Base-by-base conservation (phyloP, 2,888 invertebrate species). In the Spatulosminthurus flaviceps region DNA sequence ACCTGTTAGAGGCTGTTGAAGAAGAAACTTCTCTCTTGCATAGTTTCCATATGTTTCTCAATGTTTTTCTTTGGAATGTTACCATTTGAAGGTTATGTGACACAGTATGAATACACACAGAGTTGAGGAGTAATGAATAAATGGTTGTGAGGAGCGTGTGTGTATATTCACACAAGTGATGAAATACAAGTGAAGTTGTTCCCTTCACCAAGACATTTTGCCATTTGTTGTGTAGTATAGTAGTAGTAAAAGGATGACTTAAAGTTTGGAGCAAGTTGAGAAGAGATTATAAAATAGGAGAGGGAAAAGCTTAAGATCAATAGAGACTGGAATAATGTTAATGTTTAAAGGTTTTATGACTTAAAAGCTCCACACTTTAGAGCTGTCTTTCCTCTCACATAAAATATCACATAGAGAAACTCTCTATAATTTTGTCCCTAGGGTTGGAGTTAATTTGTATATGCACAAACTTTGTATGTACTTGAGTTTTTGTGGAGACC, bases 181-280 rank as follows among this genome's bases (percentile, higher is more conserved):
- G 60, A 73, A 73, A 61, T 74, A 43, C 74, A 71, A 71, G 43
- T 22, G 1, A 21, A 42, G 42, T 21, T 41, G n/a, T 71, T 2
- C 22, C 42, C 29, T 24, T 42, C 41, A 28, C 11, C 64, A 64
- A 22, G 26, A 64, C 66, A 13, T 66, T 9, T 67, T 29, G 29
- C 16, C 69, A 67, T 29, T 1, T 19, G 51, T 51, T 19, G 51
- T 51, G n/a, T 51, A 41, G 7, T 9, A 41, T n/a, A n/a, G n/a
- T n/a, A n/a, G n/a, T n/a, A 41, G 5, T 51, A 51, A 16, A 51
- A 51, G 51, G n/a, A 51, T 51, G 51, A 51, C 51, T 51, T 19
- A 51, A 51, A 51, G 51, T 51, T 41, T 51, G 4, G 7, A 51
- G 51, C 51, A 51, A 51, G 51, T 51, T 51, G 51, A 51, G 51